Conservation (phyloP, 2,888 invertebrate genomes). For the Drosophila lutescens region DNA sequence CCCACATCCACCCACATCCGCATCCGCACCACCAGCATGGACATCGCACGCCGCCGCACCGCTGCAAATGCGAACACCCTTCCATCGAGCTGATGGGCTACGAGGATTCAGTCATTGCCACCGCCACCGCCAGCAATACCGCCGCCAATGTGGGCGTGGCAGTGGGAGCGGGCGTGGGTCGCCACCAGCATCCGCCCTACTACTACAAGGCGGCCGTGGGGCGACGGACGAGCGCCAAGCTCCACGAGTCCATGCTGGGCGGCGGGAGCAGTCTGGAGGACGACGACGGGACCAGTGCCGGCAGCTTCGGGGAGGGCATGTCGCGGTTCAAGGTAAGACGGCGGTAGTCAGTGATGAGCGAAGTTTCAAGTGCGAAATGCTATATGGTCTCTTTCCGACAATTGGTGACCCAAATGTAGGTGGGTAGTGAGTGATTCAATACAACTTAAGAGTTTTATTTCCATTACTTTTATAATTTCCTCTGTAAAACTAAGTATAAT, state of each 20-base stretch:
- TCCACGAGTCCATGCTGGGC: conserved; percentile 68
- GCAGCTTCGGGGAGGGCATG: conserved; percentile 64
- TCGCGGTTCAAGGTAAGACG: conserved; percentile 68
- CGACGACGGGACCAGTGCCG: conserved; percentile 65
- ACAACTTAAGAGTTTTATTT: too few relatives aligned
- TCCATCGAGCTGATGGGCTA: conserved; percentile 68
- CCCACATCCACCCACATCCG: conserved; percentile 36
- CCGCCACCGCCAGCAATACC: conserved; percentile 39
- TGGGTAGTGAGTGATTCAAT: too few relatives aligned
- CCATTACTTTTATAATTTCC: too few relatives aligned
- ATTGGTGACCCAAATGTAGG: too few relatives aligned
- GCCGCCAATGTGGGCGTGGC: conserved; percentile 38
- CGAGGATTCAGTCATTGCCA: conserved; percentile 54
- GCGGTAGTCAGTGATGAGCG: conserved; percentile 6
- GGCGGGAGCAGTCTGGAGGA: conserved; percentile 68
- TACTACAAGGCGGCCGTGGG: conserved; percentile 62
- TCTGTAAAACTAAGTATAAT: too few relatives aligned
- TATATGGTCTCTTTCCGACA: too few relatives aligned
- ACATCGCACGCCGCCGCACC: conserved; percentile 68
- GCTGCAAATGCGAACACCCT: conserved; percentile 74
- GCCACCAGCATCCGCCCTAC: conserved; percentile 71
- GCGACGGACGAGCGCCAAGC: conserved; percentile 63
- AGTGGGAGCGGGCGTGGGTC: conserved; percentile 1
- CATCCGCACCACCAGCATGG: conserved; percentile 50
- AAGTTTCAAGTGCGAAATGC: not conserved